Conservation (phyloP, 2,888 invertebrate species). For the Leptopterna dolabrata region DNA sequence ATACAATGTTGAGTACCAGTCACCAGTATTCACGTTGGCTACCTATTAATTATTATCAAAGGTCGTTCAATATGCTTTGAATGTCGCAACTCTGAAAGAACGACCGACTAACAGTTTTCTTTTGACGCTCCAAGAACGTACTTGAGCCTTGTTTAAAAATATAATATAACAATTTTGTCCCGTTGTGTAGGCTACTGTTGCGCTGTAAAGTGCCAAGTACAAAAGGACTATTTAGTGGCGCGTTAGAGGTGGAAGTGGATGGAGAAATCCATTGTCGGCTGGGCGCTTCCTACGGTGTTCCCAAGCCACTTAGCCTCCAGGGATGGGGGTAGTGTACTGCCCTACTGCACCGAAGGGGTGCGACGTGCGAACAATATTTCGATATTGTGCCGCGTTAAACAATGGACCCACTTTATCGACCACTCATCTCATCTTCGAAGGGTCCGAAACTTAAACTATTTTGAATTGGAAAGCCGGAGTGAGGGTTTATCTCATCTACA, state of each 20-base stretch:
- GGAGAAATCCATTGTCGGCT: not conserved
- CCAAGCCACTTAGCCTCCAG: slow-evolving; percentile 30
- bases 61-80: not conserved
- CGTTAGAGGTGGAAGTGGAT: not conserved
- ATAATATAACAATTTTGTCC: not conserved
- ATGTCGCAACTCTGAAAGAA: not conserved
- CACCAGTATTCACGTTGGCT: not conserved
- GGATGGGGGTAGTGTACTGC: slow-evolving; percentile 6
- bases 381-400: slow-evolving; percentile 12
- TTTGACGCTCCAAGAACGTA: not conserved
- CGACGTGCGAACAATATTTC: slow-evolving; percentile 29
- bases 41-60: not conserved
- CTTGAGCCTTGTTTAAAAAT: not conserved
- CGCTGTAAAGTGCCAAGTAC: not conserved
- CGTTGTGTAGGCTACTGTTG: not conserved
- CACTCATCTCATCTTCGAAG: slow-evolving; percentile 26
- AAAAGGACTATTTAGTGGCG: not conserved
- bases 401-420: slow-evolving; percentile 35
- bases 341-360: not conserved
- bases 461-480: slow-evolving; percentile 6
- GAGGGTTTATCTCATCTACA: slow-evolving; percentile 27
- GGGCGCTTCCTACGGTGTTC: slow-evolving; percentile 34
- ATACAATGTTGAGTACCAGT: not conserved
- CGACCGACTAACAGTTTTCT: not conserved
- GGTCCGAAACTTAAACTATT: slow-evolving; percentile 19